Evolutionary conservation across 2,113 vertebrate genomes (phyloP).

Genomic region (Nettapus auritus): DNA sequence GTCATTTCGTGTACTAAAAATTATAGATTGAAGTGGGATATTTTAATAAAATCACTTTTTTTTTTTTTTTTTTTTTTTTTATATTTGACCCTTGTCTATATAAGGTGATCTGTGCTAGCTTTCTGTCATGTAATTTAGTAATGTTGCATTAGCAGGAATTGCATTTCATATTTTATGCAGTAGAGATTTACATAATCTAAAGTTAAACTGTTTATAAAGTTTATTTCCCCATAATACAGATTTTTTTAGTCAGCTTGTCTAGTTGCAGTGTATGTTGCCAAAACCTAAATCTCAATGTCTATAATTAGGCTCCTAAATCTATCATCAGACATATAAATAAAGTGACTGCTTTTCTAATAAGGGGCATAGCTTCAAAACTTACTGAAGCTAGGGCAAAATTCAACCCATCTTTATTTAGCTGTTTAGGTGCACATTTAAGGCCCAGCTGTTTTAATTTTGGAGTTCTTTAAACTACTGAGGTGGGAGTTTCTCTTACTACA

Average conservation of each 20-base stretch:
- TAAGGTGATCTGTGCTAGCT: background rate
- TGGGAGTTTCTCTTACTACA: background rate
- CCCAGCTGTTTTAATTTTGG: background rate
- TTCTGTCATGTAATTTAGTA: background rate
- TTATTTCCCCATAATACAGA: background rate
- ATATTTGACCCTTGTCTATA: background rate
- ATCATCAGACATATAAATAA: background rate
- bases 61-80: background rate
- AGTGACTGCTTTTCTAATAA: background rate
- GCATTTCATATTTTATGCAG: background rate
- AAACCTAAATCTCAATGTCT: background rate
- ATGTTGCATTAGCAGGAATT: background rate
- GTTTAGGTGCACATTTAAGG: background rate
- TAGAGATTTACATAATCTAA: background rate
- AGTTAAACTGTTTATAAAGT: background rate
- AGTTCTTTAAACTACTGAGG: background rate
- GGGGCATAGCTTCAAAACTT: background rate
- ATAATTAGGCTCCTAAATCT: slow-evolving; percentile 33
- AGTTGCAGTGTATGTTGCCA: background rate
- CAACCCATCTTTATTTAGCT: background rate
- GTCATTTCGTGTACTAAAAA: background rate
- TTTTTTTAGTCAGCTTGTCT: background rate
- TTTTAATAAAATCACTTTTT: background rate
- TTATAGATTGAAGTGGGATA: background rate
- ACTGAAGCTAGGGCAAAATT: background rate